phyloP scores from a whole-genome alignment of 2,797 vertebrate species.

The Alexandromys oeconomus region DNA sequence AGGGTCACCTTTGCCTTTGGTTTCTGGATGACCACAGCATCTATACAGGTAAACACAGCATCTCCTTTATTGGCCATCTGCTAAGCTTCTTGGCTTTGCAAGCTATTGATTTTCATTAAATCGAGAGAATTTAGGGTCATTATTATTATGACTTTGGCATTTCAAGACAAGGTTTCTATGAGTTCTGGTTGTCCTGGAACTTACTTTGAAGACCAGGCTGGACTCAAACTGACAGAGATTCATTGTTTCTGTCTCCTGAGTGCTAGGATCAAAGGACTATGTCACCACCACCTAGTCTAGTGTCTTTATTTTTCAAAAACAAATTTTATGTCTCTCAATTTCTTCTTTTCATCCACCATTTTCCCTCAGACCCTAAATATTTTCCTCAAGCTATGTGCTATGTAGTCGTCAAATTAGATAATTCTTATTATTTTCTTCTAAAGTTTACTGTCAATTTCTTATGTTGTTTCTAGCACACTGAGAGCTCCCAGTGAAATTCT shows the following conservation, averaged over 20 bases:
- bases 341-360: not conserved
- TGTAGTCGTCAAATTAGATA: not conserved
- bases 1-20: not conserved
- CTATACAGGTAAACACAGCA: not conserved
- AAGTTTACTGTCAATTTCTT: not conserved
- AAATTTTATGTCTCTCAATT: conserved; percentile 6
- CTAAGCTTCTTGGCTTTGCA: conserved; percentile 20
- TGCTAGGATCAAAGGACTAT: no score
- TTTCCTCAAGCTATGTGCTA: conserved; percentile 28
- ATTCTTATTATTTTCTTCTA: conserved; percentile 24
- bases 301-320: not conserved
- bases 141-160: not conserved
- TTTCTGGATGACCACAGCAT: not conserved
- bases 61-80: not conserved
- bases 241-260: no score
- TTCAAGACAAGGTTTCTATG: no score
- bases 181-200: no score
- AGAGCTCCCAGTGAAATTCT: not conserved
- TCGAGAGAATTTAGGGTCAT: not conserved
- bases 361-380: not conserved
- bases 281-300: not conserved
- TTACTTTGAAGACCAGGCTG: no score
- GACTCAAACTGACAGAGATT: no score
- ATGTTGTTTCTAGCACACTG: not conserved
- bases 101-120: conserved; percentile 31